Base-by-base conservation (phyloP, 2,888 invertebrate genomes). In the Galerucella calmariensis region DNA sequence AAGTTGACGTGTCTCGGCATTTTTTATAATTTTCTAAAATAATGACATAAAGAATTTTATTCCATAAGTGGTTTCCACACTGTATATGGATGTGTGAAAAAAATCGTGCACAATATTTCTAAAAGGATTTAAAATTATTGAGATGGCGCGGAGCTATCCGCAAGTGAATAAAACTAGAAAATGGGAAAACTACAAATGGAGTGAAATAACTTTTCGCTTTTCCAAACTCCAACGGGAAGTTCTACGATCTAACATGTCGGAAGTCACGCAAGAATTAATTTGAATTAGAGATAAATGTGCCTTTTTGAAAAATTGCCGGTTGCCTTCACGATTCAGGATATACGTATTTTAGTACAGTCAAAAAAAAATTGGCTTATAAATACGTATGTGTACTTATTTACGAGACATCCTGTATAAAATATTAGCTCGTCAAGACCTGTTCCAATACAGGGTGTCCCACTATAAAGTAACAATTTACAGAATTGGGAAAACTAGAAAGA, bases 181-280 rank as follows among this genome's bases (percentile, higher is more conserved):
- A 73, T 67, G 75, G 73, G 61, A 63, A 71, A 76, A 76, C 73
- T 76, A 71, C 75, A 68, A 76, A 76, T 67, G 69, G 67, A 72
- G 56, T 68, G 53, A 69, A 72, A 73, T 67, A 53, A 51, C 59
- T 69, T 70, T 73, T 67, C 70, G 59, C 59, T 69, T 70, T 73
- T 62, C 70, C 48, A n/a, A 61, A 61, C 61, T 61, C 61, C 35
- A 61, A 67, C 61, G 41, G 73, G 72, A 73, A 75, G 58, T 73
- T 75, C 69, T 67, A 35, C 35, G 35, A 35, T 35, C 35, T 35
- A 35, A 61, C 70, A 73, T 71, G 75, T 75, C 73, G 73, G 73
- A 71, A 75, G 75, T 73, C 70, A 75, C 70, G 73, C 75, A 62
- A 73, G 71, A 68, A 75, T 71, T 75, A 75, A 75, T 75, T 75